Percentiles rank a stretch among this genome's conserved stretches.
These are phyloP conservation scores for Esox lucius DNA, from an alignment of 2,797 vertebrate genomes.

Conservation along the genomic window DNA sequence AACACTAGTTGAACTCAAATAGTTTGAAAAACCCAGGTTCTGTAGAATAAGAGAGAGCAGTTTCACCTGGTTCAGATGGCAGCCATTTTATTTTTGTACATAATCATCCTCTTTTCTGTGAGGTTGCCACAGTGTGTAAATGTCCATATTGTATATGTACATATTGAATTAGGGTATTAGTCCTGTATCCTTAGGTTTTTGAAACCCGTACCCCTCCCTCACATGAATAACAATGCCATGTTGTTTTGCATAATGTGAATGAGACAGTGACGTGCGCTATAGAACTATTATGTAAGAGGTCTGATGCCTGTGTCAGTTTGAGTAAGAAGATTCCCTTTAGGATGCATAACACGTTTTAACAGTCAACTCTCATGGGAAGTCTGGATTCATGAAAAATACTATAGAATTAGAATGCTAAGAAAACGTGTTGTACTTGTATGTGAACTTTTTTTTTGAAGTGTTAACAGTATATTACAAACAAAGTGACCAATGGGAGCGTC, in stretches of 20 bases:
- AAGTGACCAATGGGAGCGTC: background rate
- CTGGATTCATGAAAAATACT: background rate
- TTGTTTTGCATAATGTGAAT: background rate
- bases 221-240: background rate
- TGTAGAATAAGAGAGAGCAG: conserved; percentile 9
- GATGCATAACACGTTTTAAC: background rate
- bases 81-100: conserved; percentile 42
- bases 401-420: background rate
- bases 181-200: conserved; percentile 6
- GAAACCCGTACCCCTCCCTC: background rate
- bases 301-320: background rate
- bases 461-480: conserved; percentile 9
- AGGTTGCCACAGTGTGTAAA: conserved; percentile 46
- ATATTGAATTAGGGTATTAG: conserved; percentile 10
- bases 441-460: conserved; percentile 6
- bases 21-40: background rate
- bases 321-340: background rate
- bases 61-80: conserved; percentile 13
- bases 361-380: background rate
- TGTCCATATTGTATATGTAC: conserved; percentile 12
- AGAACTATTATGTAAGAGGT: background rate
- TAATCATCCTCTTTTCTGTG: conserved; percentile 31
- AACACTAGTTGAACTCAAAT: background rate
- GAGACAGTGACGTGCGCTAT: background rate
- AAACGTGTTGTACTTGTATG: background rate